phyloP scores from a whole-genome alignment of 2,797 vertebrate species.

The Acrossocheilus wenchowensis region DNA sequence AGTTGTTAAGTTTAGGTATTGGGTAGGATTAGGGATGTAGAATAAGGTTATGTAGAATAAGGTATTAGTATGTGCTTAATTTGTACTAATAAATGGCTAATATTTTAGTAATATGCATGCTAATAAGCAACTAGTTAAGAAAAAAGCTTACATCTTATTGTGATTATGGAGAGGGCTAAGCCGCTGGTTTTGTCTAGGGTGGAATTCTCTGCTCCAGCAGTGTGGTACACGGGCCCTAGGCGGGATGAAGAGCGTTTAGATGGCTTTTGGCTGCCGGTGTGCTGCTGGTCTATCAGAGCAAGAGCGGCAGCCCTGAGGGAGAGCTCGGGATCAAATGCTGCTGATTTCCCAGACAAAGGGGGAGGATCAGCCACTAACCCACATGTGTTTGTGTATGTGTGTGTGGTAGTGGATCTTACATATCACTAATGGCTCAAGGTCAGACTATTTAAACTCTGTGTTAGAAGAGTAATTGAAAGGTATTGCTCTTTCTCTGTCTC shows the following conservation, averaged over 20 bases:
- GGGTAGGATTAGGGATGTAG: no score
- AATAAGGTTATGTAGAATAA: no score
- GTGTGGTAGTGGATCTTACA: conserved; percentile 70
- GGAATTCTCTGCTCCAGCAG: not conserved
- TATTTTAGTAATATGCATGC: no score
- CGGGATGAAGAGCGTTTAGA: conserved; percentile 10
- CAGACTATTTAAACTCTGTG: conserved; percentile 68
- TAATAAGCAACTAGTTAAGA: no score
- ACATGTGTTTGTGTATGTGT: not conserved
- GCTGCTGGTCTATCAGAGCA: conserved; percentile 23
- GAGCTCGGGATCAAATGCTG: conserved; percentile 77
- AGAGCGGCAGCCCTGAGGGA: conserved; percentile 23
- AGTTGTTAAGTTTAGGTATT: no score
- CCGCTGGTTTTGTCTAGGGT: not conserved
- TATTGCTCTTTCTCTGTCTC: not conserved
- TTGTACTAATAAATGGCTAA: no score
- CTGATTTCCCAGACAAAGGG: conserved; percentile 76
- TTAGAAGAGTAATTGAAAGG: conserved; percentile 53
- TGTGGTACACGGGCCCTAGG: not conserved
- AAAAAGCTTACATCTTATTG: not conserved
- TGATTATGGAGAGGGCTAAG: not conserved
- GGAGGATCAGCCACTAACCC: conserved; percentile 54
- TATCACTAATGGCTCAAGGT: conserved; percentile 72
- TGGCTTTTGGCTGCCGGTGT: conserved; percentile 16
- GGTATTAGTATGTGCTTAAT: no score